These are phyloP conservation scores for Oxygymnocypris stewartii DNA, from an alignment of 2,113 vertebrate species.

Conservation along the genomic window DNA sequence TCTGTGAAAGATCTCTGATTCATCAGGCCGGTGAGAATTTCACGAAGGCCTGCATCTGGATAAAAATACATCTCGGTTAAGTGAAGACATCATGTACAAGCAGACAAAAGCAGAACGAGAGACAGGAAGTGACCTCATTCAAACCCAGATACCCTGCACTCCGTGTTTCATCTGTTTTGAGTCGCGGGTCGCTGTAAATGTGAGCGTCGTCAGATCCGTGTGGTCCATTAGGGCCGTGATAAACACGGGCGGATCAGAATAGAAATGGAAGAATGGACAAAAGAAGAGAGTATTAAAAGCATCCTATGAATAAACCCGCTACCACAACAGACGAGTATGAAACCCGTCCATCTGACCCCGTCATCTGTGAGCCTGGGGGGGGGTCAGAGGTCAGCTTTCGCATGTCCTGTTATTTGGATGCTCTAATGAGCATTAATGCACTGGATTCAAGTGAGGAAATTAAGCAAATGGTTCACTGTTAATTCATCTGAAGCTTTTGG, in stretches of 20 bases:
- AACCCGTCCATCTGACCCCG: neutral
- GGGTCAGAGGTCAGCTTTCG: neutral
- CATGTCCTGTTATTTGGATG: neutral
- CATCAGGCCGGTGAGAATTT: neutral
- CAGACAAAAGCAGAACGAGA: neutral
- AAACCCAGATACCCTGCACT: neutral
- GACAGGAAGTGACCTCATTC: conserved; percentile 26
- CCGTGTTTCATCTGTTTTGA: neutral
- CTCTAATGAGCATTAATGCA: neutral
- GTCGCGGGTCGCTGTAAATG: neutral
- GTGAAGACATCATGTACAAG: neutral
- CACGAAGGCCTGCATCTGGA: neutral
- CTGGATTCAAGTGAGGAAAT: neutral
- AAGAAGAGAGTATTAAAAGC: conserved; percentile 30
- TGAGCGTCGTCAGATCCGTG: neutral
- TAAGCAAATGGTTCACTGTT: neutral
- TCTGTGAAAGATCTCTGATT: neutral
- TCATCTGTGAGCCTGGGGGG: neutral
- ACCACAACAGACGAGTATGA: neutral
- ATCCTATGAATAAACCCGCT: neutral
- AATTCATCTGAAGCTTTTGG: neutral
- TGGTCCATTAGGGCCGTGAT: neutral
- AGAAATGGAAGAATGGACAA: neutral
- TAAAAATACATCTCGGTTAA: conserved; percentile 18
- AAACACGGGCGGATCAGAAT: neutral